Base-by-base conservation (phyloP, 2,888 invertebrate species). In the Harpalus rufipes region DNA sequence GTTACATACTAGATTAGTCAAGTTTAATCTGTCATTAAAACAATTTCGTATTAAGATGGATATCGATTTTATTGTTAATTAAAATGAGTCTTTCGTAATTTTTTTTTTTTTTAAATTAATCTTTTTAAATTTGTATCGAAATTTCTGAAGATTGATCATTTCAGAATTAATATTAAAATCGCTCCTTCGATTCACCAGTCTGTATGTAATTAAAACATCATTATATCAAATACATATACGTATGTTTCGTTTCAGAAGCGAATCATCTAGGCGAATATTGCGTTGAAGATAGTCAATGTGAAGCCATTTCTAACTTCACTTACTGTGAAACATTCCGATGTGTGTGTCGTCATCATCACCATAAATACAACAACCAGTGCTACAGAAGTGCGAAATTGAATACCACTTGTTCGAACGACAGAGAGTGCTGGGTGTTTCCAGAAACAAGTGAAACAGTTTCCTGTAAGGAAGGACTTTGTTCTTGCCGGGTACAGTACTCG, bases 251-350 rank as follows among this genome's bases (percentile, higher is more conserved):
- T 39, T 41, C 86, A 91, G 91, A 89, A 74, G 90, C 90, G 0
- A 89, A 88, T 41, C 85, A 87, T 25, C 89, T 90, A 82, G 88
- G 87, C 4, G 90, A 90, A 12, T 72, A 86, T 8, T 91, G 91
- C 81, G 87, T 87, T 7, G 90, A 90, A 86, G 87, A 89, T 72
- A 87, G 86, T 7, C 91, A 91, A 85, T 91, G 91, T 84, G 88
- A 88, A 82, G 89, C 88, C 86, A 86, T 91, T 6, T 85, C 82
- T 44, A 87, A 87, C 41, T 88, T 89, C 10, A 86, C 88, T 32
- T 90, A 90, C 84, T 81, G 32, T 7, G 85, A 87, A 8, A 85
- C 88, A 5, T 87, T 87, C 0, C 87, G 81, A 25, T 91, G 91
- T 84, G 86, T 86, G 2, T 91, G 91, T 81, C 85, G 86, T 56